These are phyloP conservation scores for Numenius arquata DNA, from an alignment of 2,113 vertebrate genomes.

Conservation along the genomic window DNA sequence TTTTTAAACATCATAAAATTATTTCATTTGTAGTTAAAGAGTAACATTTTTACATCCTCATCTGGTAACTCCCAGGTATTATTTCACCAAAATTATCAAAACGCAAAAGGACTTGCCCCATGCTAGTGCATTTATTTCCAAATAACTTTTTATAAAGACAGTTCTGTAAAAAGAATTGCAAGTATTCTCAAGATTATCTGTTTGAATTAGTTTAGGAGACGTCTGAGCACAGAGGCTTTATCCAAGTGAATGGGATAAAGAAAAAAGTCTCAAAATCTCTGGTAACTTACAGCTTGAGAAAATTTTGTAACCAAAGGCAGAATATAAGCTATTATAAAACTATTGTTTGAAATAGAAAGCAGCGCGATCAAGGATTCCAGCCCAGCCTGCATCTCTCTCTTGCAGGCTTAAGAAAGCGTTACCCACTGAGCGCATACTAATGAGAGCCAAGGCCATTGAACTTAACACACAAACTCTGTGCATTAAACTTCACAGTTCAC, in stretches of 20 bases:
- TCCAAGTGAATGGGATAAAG: not conserved
- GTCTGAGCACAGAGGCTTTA: not conserved
- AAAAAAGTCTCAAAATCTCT: not conserved
- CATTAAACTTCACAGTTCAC: not conserved
- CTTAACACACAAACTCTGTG: rapidly evolving
- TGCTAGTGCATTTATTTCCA: not conserved
- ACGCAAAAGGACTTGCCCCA: not conserved
- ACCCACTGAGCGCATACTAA: not conserved
- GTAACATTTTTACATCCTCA: not conserved
- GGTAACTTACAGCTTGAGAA: not conserved
- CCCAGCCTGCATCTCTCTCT: not conserved
- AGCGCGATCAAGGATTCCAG: not conserved
- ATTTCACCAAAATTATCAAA: not conserved
- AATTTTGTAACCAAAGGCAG: not conserved
- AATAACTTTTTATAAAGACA: not conserved
- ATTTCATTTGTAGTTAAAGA: not conserved
- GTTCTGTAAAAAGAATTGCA: not conserved
- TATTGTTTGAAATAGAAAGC: not conserved
- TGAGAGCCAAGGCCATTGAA: not conserved
- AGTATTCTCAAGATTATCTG: not conserved
- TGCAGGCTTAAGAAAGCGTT: not conserved
- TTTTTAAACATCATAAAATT: not conserved
- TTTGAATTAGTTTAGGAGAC: not conserved
- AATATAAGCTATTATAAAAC: not conserved
- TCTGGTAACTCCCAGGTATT: not conserved